phyloP scores from a whole-genome alignment of 2,113 vertebrate genomes.

The Toxostoma redivivum region DNA sequence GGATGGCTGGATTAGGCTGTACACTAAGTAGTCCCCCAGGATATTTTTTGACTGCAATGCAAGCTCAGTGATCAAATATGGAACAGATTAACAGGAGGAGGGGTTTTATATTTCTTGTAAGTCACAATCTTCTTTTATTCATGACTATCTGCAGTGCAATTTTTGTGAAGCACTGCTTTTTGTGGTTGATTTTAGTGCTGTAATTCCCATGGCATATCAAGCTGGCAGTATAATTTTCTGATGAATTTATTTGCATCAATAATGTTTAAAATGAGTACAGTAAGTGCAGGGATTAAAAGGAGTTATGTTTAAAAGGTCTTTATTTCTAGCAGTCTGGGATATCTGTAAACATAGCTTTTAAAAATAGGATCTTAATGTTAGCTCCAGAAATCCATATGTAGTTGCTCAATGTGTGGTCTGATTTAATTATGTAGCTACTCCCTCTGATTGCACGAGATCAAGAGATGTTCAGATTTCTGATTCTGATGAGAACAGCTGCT shows the following conservation, averaged over 20 bases:
- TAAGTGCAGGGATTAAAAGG: background rate
- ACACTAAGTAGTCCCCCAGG: constrained; percentile 38
- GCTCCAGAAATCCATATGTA: background rate
- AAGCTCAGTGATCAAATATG: constrained; percentile 48
- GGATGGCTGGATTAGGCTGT: constrained; percentile 28
- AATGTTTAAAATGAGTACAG: background rate
- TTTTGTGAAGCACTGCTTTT: background rate
- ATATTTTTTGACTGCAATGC: constrained; percentile 47
- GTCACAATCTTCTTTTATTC: constrained; percentile 18
- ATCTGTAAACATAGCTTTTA: background rate
- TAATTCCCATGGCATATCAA: background rate
- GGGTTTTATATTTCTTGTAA: constrained; percentile 37
- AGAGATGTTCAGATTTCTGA: background rate
- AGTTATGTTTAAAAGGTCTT: background rate
- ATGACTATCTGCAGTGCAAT: background rate
- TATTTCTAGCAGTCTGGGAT: background rate
- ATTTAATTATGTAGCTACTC: background rate
- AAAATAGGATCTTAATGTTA: background rate
- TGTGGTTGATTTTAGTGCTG: background rate
- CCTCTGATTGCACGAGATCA: background rate
- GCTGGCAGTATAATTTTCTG: background rate
- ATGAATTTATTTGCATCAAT: background rate
- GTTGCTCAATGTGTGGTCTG: background rate
- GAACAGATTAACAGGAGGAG: constrained; percentile 53
- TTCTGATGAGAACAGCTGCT: background rate